Evolutionary conservation across 2,888 invertebrate species (phyloP), one percentile per base, ranked within the genome.

Genomic region (Parnassius glacialis): DNA sequence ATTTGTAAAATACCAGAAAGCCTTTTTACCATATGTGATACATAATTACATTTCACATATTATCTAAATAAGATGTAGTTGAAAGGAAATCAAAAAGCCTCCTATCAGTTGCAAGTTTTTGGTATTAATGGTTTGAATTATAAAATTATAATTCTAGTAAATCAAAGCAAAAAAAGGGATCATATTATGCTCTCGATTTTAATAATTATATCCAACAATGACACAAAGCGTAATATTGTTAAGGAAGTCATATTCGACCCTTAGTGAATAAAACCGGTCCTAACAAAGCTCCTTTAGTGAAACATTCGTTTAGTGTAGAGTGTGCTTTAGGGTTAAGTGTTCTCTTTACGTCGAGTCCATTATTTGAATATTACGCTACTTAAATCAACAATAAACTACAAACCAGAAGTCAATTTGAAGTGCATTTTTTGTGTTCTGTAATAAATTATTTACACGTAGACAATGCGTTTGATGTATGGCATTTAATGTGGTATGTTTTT

Each of bases 351-450:
- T 66, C 59, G 67, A 74, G 78, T 82, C 71, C 69, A 82, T 83
- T 81, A 83, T 83, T 81, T 76, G 65, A 81, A 81, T 79, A 81
- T 81, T 80, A 81, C 77, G 76, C 78, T 74, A 82, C 78, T 81
- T 79, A 76, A 44, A 65, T 53, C 62, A 72, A 82, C 82, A 82
- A 82, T 75, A 70, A 67, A 54, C 63, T 65, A 80, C 80, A 79
- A 68, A 78, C 80, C 81, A 74, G 75, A 72, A 75, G 74, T 75
- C 73, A 75, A 74, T 73, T 74, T 69, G 62, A 56, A 65, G 59
- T 69, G 70, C 71, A 65, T 66, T 71, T 71, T 70, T 58, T 64
- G 55, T 52, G 62, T 63, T 42, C 16, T 11, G 43, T 61, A 67
- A 74, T 72, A 70, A 72, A 72, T 73, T 69, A 63, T 67, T 60